Evolutionary conservation across 2,797 vertebrate species (phyloP).

Genomic region (Chiroxiphia lanceolata): DNA sequence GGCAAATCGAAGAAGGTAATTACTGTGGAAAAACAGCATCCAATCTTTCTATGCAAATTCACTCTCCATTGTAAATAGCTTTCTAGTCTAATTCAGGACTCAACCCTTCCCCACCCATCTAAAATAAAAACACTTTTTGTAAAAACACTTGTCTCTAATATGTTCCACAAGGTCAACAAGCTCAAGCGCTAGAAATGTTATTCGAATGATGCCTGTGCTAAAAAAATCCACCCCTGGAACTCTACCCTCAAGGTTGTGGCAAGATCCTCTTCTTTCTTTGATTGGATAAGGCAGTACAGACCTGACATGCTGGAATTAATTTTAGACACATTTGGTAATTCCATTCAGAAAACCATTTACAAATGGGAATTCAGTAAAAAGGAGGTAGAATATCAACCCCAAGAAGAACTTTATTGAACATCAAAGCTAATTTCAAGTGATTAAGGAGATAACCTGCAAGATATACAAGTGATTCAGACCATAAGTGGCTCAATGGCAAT

Average conservation of each 20-base stretch:
- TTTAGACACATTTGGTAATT: not conserved
- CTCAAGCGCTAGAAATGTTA: not conserved
- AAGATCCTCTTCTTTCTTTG: not conserved
- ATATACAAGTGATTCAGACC: not conserved
- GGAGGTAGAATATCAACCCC: not conserved
- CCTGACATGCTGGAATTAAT: not conserved
- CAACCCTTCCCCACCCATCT: not conserved
- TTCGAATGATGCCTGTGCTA: not conserved
- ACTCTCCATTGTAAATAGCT: not conserved
- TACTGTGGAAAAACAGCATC: not conserved
- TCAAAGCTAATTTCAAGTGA: not conserved
- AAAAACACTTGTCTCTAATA: not conserved
- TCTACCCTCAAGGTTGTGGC: not conserved
- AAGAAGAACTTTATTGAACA: not conserved
- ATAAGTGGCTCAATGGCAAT: not conserved
- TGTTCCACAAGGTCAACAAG: conserved; percentile 1
- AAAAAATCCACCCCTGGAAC: not conserved
- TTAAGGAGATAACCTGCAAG: not conserved
- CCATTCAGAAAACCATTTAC: not conserved
- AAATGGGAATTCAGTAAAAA: not conserved
- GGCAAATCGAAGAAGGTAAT: not conserved
- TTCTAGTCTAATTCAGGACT: not conserved
- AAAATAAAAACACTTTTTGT: not conserved
- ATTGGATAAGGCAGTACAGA: not conserved
- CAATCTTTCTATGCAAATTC: not conserved